Evolutionary conservation across 2,113 vertebrate species (phyloP), one percentile per base, ranked within the genome.

Genomic region (Pheucticus melanocephalus): DNA sequence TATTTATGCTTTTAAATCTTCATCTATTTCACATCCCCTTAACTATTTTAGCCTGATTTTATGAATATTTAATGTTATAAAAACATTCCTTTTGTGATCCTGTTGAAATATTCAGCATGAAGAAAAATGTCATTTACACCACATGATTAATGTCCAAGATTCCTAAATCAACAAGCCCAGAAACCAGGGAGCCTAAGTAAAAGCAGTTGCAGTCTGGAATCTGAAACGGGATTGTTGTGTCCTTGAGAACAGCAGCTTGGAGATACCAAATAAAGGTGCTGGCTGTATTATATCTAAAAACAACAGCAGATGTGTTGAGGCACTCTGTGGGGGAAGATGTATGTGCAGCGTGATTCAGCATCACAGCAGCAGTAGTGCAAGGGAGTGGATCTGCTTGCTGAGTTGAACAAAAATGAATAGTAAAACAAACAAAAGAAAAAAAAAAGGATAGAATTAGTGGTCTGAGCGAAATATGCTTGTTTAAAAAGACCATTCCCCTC

Each of bases 61-160:
- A 95, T 95, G 35, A 96, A 94, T 94, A 86, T 85, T 96, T 92
- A 72, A 92, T 82, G 14, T 8, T 82, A 59, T 33, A 61, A 88
- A 92, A 95, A 84, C 48, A 90, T 68, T 76, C 2, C 48, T 92
- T 86, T 63, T 80, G 37, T 83, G 45, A 89, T 91, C 39, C 40
- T 51, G 33, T 18, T 90, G 54, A 95, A 96, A 94, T 86, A 95
- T 85, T 94, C 66, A 93, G 8, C 33, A 65, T 39, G 71, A 61
- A 79, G 89, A 82, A 77, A 89, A 95, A 95, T 53, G 68, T 66
- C 54, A 76, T 88, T 92, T 95, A 77, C 22, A 66, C 13, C 63
- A 73, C 35, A 80, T 73, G 71, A 92, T 54, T 82, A 65, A 85
- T n/a, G 39, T 66, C 82, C 59, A 39, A 54, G 39, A 89, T 79